A percentile compares a stretch with the other conserved stretches of the same genome.
Evolutionary conservation across 2,888 invertebrate genomes (phyloP).

Genomic region (Nematopogon swammerdamellus): DNA sequence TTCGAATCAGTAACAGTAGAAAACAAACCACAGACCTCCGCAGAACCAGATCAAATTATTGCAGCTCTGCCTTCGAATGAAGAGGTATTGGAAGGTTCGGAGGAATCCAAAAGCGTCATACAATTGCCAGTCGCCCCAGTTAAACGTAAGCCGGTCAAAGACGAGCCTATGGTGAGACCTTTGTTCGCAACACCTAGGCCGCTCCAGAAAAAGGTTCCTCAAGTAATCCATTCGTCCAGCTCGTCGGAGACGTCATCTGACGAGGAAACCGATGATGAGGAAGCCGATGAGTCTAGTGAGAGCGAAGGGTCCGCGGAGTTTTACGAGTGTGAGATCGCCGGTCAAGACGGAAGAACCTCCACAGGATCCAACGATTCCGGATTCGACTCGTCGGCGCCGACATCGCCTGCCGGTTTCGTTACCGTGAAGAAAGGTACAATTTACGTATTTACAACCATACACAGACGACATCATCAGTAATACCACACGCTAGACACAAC

Average conservation of each 20-base stretch:
- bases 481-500: slow-evolving; percentile 4
- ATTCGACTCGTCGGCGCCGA: slow-evolving; percentile 69
- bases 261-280: slow-evolving; percentile 32
- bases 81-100: too few species aligned
- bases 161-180: slow-evolving; percentile 52
- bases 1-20: too few species aligned
- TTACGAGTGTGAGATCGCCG: slow-evolving; percentile 44
- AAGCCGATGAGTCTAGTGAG: slow-evolving; percentile 34
- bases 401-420: slow-evolving; percentile 61
- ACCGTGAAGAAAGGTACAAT: slow-evolving; percentile 60
- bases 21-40: too few species aligned
- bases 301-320: slow-evolving; percentile 43
- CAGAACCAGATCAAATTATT: too few species aligned
- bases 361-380: slow-evolving; percentile 84
- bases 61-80: too few species aligned
- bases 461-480: neutral
- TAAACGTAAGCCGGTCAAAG: slow-evolving; percentile 38
- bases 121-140: slow-evolving; percentile 3
- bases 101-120: slow-evolving; percentile 13
- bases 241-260: slow-evolving; percentile 42
- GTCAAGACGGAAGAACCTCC: slow-evolving; percentile 58
- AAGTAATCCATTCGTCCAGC: slow-evolving; percentile 36
- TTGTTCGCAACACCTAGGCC: slow-evolving; percentile 62
- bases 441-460: neutral
- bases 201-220: slow-evolving; percentile 50